Evolutionary conservation across 2,113 vertebrate genomes (phyloP).

Genomic region (Callithrix jacchus): DNA sequence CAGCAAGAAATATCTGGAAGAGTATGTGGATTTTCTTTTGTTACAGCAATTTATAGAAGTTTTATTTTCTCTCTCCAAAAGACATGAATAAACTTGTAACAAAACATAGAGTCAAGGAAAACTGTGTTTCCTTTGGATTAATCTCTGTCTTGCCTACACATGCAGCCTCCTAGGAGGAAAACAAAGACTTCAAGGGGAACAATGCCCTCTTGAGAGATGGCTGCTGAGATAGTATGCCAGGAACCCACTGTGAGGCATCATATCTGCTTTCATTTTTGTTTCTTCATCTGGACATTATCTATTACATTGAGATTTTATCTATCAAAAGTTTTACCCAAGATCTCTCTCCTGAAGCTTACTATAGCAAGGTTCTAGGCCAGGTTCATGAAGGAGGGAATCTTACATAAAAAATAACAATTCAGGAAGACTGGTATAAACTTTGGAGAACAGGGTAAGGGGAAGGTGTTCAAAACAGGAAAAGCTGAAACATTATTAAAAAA

Average conservation of each 20-base stretch:
- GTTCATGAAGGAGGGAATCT: background rate
- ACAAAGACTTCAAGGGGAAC: background rate
- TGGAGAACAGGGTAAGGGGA: background rate
- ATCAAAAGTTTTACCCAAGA: background rate
- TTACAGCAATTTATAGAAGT: background rate
- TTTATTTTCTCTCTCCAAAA: conserved; percentile 12
- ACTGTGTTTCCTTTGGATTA: conserved; percentile 2
- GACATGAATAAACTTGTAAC: background rate
- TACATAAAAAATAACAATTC: background rate
- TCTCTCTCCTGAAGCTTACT: conserved; percentile 26
- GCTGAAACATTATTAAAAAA: background rate
- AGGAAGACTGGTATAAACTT: background rate
- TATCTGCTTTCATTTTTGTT: background rate
- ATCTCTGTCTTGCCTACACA: background rate
- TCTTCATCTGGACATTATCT: background rate
- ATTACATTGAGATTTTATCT: background rate
- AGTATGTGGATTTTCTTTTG: background rate
- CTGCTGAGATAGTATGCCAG: background rate
- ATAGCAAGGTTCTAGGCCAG: background rate
- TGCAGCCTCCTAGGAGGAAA: background rate
- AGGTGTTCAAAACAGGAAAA: background rate
- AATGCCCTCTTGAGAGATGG: background rate
- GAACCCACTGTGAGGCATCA: background rate
- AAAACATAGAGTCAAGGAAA: conserved; percentile 34
- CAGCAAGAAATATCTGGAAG: background rate